Evolutionary conservation across 2,113 vertebrate genomes (phyloP).

Genomic region (Nibea coibor): DNA sequence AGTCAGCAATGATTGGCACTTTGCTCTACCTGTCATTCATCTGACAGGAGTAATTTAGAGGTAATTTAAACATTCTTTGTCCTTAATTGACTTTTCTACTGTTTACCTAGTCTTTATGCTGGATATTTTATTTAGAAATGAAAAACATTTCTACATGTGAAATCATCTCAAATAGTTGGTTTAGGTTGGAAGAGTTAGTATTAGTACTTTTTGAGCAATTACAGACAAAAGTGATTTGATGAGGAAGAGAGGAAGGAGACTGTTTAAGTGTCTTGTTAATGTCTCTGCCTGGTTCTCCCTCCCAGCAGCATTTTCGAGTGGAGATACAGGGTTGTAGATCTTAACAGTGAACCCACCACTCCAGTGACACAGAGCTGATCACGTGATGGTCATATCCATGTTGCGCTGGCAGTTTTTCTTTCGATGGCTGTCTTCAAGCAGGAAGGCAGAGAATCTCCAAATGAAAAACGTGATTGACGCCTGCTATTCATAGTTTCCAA

Average conservation of each 20-base stretch:
- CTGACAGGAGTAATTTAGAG: background rate
- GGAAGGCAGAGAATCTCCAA: constrained; percentile 54
- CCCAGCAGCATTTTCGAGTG: background rate
- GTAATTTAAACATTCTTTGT: background rate
- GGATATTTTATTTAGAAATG: constrained; percentile 3
- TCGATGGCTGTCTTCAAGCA: constrained; percentile 46
- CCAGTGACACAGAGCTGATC: constrained; percentile 1
- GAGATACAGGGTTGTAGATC: constrained; percentile 11
- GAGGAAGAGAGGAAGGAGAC: background rate
- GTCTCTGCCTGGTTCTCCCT: background rate
- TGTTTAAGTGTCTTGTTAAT: background rate
- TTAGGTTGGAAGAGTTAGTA: background rate
- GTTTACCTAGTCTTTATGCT: background rate
- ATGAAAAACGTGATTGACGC: constrained; percentile 63
- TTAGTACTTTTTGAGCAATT: background rate
- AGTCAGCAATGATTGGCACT: background rate
- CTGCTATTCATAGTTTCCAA: constrained; percentile 58
- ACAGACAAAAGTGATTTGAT: background rate
- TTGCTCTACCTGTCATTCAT: too few species aligned
- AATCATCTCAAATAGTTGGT: background rate
- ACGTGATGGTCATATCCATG: constrained; percentile 44
- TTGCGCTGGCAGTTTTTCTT: constrained; percentile 41
- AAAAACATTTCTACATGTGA: background rate
- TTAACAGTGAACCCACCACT: background rate
- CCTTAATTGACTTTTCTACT: background rate